These are phyloP conservation scores for Montipora capricornis DNA, from an alignment of 64 coral and sea anemone genomes.

Conservation along the genomic window DNA sequence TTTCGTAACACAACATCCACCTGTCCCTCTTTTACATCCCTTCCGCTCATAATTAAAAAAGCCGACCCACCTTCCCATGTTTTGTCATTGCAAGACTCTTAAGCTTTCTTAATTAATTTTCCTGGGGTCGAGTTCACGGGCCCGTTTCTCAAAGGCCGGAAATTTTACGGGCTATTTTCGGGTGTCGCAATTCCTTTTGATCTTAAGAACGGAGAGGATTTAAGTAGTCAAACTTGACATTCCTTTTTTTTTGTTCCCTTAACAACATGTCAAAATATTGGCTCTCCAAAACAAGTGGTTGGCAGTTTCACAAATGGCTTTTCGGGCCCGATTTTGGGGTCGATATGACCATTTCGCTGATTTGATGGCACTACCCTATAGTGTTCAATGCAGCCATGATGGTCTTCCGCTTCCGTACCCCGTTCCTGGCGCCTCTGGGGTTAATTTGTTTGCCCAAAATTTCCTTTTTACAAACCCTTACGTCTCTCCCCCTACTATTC, in stretches of 20 bases:
- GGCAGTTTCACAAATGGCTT: too few species aligned
- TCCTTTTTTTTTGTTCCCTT: too few species aligned
- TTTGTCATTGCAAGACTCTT: constrained; percentile 20
- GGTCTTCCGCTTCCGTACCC: constrained; percentile 15
- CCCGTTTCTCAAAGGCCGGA: too few species aligned
- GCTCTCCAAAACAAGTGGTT: too few species aligned
- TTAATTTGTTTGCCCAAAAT: constrained; percentile 29
- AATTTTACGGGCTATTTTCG: too few species aligned
- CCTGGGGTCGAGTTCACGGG: constrained; percentile 31
- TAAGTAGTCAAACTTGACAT: too few species aligned
- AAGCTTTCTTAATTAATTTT: not conserved
- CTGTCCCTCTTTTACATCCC: constrained; percentile 40
- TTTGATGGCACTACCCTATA: constrained; percentile 54
- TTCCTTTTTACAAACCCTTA: not conserved
- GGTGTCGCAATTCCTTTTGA: too few species aligned
- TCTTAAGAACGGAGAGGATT: too few species aligned
- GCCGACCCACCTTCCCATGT: constrained; percentile 16
- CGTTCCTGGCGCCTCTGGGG: not conserved
- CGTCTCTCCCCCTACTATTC: not conserved
- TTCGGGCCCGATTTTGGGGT: not conserved
- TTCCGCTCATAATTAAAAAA: not conserved
- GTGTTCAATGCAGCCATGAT: not conserved
- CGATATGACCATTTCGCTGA: constrained; percentile 29
- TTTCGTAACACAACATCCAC: not conserved
- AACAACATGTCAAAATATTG: too few species aligned